Conservation (phyloP, 2,888 invertebrate genomes). For the Operophtera brumata region DNA sequence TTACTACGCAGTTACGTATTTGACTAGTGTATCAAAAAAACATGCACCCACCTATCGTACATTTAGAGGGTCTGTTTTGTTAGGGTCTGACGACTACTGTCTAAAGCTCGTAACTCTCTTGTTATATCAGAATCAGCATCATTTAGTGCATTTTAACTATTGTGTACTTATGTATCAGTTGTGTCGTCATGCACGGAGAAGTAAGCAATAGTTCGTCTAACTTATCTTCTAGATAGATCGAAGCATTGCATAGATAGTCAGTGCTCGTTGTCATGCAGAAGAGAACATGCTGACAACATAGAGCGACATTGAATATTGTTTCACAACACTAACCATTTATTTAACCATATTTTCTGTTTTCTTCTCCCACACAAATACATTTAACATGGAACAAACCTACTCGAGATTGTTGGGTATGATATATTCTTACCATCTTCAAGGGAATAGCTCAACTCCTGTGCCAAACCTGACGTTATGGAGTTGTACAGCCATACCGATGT, state of each 20-base stretch:
- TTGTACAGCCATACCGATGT: constrained; percentile 81
- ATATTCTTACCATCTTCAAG: constrained; percentile 65
- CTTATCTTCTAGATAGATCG: constrained; percentile 30
- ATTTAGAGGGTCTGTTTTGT: background rate
- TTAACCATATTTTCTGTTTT: background rate
- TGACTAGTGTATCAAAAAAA: background rate
- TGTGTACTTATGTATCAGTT: constrained; percentile 14
- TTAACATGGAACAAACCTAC: constrained; percentile 1
- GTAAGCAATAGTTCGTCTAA: constrained; percentile 28
- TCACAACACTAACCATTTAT: constrained; percentile 10
- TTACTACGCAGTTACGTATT: constrained; percentile 28
- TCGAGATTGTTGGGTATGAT: background rate
- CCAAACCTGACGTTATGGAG: constrained; percentile 72
- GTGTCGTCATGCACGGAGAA: constrained; percentile 32
- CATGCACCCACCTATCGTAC: background rate
- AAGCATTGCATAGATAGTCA: constrained; percentile 32
- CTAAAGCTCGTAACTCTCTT: background rate
- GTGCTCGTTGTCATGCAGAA: constrained; percentile 67
- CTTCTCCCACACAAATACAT: background rate
- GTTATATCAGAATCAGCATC: background rate
- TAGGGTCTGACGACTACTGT: background rate
- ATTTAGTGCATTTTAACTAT: constrained; percentile 6
- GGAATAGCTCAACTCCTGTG: constrained; percentile 73
- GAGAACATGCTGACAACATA: constrained; percentile 71
- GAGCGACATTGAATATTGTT: constrained; percentile 51